Evolutionary conservation across 2,113 vertebrate genomes (phyloP).

Genomic region (Herpetotheres cachinnans): DNA sequence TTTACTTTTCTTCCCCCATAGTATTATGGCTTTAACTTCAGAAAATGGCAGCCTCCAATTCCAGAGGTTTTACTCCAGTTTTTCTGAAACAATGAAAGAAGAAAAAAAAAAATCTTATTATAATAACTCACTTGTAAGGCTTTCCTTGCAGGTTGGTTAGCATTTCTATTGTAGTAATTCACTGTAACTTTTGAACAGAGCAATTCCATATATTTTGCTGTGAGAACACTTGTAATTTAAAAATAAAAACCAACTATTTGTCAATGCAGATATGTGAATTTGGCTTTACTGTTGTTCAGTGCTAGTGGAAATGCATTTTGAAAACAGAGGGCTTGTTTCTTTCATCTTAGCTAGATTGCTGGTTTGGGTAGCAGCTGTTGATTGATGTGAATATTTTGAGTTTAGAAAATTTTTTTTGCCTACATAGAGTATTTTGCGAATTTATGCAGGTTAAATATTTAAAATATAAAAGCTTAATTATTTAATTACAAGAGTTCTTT

Average conservation of each 20-base stretch:
- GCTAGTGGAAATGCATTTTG: neutral
- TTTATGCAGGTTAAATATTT: neutral
- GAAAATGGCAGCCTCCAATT: neutral
- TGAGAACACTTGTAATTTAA: neutral
- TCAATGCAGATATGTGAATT: neutral
- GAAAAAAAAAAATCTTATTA: neutral
- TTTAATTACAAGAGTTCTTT: neutral
- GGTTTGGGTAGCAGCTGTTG: neutral
- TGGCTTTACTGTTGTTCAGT: neutral
- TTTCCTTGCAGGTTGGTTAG: neutral
- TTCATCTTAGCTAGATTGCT: neutral
- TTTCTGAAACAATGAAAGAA: conserved; percentile 3
- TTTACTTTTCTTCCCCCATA: neutral
- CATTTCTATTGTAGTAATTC: neutral
- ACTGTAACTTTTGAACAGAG: neutral
- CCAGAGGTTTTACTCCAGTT: neutral
- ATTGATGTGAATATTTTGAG: neutral
- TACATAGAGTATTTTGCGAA: neutral
- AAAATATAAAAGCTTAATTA: neutral
- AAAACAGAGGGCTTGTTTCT: neutral
- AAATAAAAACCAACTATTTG: neutral
- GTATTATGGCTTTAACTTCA: neutral
- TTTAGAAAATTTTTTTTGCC: neutral
- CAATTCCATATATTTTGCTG: neutral
- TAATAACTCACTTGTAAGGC: neutral